phyloP scores from a whole-genome alignment of 2,797 vertebrate species.

The Acanthornis magna region DNA sequence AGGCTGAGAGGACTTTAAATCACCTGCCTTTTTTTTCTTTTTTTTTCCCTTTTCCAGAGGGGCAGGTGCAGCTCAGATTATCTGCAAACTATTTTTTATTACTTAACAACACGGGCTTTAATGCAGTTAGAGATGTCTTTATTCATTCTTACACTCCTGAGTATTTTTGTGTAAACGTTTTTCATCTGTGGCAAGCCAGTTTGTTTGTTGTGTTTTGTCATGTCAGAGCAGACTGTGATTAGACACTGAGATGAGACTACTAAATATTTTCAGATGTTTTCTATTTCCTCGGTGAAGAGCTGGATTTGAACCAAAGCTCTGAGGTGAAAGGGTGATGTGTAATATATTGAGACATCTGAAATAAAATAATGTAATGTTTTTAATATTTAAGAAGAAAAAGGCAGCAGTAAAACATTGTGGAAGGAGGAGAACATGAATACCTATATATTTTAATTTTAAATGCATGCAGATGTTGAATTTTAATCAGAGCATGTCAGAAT shows the following conservation, averaged over 20 bases:
- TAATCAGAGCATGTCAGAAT: conserved; percentile 80
- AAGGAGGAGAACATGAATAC: conserved; percentile 77
- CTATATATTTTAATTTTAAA: conserved; percentile 84
- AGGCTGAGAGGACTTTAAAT: not conserved
- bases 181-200: conserved; percentile 72
- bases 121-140: conserved; percentile 38
- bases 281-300: conserved; percentile 74
- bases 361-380: conserved; percentile 83
- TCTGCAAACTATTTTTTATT: conserved; percentile 31
- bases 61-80: conserved; percentile 68
- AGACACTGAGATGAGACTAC: conserved; percentile 69
- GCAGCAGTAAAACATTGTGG: conserved; percentile 79
- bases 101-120: conserved; percentile 5
- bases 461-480: conserved; percentile 80
- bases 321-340: conserved; percentile 80
- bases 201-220: conserved; percentile 76
- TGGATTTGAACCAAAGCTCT: conserved; percentile 79
- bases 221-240: conserved; percentile 64
- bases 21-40: conserved; percentile 36
- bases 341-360: conserved; percentile 82
- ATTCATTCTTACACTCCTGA: conserved; percentile 58
- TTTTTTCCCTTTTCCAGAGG: not conserved
- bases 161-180: conserved; percentile 69
- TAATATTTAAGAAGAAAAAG: conserved; percentile 82
- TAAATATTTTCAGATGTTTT: conserved; percentile 80